Conservation (phyloP, 2,113 vertebrate genomes). For the Eptesicus fuscus region DNA sequence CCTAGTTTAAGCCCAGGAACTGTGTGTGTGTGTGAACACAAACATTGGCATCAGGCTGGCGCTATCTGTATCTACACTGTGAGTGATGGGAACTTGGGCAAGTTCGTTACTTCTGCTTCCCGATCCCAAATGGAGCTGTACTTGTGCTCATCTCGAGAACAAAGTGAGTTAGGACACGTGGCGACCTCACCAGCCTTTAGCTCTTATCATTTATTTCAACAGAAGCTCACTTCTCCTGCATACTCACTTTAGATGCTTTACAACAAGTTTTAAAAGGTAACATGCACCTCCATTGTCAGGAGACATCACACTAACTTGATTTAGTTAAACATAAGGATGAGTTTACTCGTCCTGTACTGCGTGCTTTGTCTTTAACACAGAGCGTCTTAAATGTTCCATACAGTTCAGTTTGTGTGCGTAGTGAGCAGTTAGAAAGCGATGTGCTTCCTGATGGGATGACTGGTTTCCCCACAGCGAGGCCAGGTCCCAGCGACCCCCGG, state of each 20-base stretch:
- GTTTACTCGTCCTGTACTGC: not conserved
- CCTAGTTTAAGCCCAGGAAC: not conserved
- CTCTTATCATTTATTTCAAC: not conserved
- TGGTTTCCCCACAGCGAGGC: constrained; percentile 83
- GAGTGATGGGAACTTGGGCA: not conserved
- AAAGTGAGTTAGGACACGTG: not conserved
- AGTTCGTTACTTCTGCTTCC: not conserved
- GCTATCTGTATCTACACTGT: not conserved
- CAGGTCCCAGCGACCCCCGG: constrained; percentile 82
- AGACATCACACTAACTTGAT: not conserved
- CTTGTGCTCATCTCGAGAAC: not conserved
- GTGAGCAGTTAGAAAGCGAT: not conserved
- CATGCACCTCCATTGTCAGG: not conserved
- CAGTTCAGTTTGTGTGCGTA: not conserved
- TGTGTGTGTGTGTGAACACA: not conserved
- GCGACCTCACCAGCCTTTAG: not conserved
- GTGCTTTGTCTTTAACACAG: not conserved
- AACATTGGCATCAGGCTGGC: not conserved
- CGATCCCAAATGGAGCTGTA: not conserved
- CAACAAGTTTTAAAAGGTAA: not conserved
- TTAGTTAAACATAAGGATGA: constrained; percentile 4
- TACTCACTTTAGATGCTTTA: not conserved
- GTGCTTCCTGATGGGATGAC: not conserved
- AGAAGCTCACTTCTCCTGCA: not conserved
- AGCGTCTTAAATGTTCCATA: not conserved